These are phyloP conservation scores for Stegostoma tigrinum DNA, from an alignment of 2,113 vertebrate species.

Conservation along the genomic window DNA sequence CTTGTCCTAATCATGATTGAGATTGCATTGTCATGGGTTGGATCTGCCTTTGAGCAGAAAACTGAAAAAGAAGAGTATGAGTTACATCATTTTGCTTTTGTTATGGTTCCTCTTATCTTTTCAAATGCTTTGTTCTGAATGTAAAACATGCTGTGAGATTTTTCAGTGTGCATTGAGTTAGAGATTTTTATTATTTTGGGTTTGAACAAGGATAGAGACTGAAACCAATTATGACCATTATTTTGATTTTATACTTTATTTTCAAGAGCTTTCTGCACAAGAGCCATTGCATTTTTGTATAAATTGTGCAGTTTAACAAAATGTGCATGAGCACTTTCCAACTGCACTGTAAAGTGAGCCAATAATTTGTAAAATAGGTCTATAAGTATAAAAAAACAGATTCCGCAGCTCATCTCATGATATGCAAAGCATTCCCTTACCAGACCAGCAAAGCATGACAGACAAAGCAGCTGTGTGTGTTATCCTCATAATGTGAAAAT, in stretches of 20 bases:
- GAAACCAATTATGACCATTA: background rate
- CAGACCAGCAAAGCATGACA: background rate
- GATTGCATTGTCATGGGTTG: no score
- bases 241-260: background rate
- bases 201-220: background rate
- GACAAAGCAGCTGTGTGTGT: background rate
- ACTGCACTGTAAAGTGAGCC: background rate
- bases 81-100: no score
- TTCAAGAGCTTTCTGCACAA: background rate
- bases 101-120: background rate
- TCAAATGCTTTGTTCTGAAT: background rate
- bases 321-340: background rate
- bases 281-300: background rate
- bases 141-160: background rate
- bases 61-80: no score
- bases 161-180: background rate
- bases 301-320: background rate
- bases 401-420: background rate
- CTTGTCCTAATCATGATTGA: no score
- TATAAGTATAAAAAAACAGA: background rate
- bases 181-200: background rate
- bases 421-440: background rate
- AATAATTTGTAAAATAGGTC: background rate
- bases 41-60: no score
- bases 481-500: background rate